Base-by-base conservation (phyloP, 2,797 vertebrate genomes). In the Helostoma temminkii region DNA sequence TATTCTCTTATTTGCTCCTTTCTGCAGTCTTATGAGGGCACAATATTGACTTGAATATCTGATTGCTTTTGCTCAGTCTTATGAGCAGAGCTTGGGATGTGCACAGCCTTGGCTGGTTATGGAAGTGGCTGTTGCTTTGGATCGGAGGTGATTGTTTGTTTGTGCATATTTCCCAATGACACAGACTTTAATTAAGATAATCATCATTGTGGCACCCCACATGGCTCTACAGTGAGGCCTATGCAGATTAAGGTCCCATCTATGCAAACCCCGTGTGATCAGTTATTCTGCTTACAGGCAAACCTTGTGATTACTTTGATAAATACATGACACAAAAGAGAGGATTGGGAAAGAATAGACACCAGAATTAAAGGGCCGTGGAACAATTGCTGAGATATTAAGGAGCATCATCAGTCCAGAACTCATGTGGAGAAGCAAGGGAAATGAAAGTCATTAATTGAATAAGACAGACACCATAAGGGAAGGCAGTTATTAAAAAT, bases 121-220 rank as follows among this genome's bases (percentile, higher is more conserved):
- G 56, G 66, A 68, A 65, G 83, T 22, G 70, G 41, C 62, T 76
- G 59, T 68, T 66, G 65, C 60, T 75, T 80, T 76, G 66, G 74
- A 83, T 73, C 63, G 59, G 56, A 64, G 47, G 64, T 74, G 73
- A 21, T 92, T 91, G 85, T 80, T 85, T 88, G 86, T 92, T 92
- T 91, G 74, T 87, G 84, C 85, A 88, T 66, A 86, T 91, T 88
- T 92, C 60, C 84, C 81, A 89, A 74, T 88, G 88, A 92, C 88
- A 88, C 72, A 71, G 62, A 84, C 83, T 93, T 92, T 93, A 92
- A 93, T 94, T 93, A 92, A 88, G 87, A 93, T 89, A 89, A 93
- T 91, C 87, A 92, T 92, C 89, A 59, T 49, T 4, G 59, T 65
- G 71, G 82, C 64, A 78, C 69, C 76, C 87, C 36, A 42, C 82